phyloP scores from a whole-genome alignment of 2,888 invertebrate species.

The Liodrosophila aerea region DNA sequence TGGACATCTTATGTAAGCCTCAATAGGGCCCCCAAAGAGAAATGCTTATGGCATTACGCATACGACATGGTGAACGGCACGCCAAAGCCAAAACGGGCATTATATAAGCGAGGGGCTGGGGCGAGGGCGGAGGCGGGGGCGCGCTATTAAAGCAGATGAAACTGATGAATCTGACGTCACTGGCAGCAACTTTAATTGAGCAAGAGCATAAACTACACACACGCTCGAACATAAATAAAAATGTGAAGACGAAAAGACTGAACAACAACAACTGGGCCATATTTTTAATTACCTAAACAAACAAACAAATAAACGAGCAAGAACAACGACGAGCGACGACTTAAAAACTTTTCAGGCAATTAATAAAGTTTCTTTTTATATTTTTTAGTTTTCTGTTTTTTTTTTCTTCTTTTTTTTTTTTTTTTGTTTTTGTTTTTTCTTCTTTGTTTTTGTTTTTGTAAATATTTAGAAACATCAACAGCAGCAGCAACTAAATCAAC shows the following conservation, averaged over 20 bases:
- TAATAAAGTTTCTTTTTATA: slow-evolving; percentile 63
- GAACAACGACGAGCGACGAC: slow-evolving; percentile 31
- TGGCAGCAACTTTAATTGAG: slow-evolving; percentile 10
- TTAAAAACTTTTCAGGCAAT: slow-evolving; percentile 56
- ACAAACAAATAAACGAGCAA: slow-evolving; percentile 32
- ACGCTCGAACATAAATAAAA: slow-evolving; percentile 8
- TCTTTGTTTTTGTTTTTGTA: slow-evolving; percentile 39
- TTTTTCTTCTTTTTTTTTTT: slow-evolving; percentile 14
- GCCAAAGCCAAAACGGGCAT: slow-evolving; percentile 24
- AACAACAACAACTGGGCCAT: slow-evolving; percentile 28
- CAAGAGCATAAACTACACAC: slow-evolving; percentile 37
- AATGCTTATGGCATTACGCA: slow-evolving; percentile 48
- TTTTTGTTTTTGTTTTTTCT: slow-evolving; percentile 28
- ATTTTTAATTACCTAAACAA: slow-evolving; percentile 74
- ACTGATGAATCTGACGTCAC: slow-evolving; percentile 46
- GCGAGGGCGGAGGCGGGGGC: background rate
- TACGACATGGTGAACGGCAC: slow-evolving; percentile 43
- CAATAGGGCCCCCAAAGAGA: slow-evolving; percentile 7
- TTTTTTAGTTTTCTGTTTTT: no score
- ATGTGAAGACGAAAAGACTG: background rate
- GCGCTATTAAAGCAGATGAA: background rate
- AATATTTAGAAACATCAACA: slow-evolving; percentile 61
- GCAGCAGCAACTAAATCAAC: slow-evolving; percentile 32
- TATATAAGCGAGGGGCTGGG: slow-evolving; percentile 26
- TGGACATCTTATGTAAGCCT: slow-evolving; percentile 53